These are phyloP conservation scores for Tanytarsus gracilentus DNA, from an alignment of 2,888 invertebrate genomes.

Conservation along the genomic window DNA sequence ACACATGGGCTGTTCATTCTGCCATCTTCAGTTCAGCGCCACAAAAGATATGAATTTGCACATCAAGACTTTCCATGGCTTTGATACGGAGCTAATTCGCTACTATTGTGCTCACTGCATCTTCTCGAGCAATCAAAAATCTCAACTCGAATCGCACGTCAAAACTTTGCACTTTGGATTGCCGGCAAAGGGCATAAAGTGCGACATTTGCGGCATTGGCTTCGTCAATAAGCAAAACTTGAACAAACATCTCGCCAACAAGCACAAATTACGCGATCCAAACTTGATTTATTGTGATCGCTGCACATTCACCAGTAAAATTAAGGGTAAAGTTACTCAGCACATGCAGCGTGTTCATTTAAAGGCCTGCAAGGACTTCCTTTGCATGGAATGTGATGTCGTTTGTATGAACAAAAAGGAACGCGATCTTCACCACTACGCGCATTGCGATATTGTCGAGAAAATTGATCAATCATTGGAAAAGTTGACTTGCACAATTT, in stretches of 20 bases:
- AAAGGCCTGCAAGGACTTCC: background rate
- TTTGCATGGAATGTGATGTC: background rate
- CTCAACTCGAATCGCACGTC: background rate
- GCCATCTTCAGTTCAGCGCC: background rate
- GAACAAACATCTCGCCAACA: background rate
- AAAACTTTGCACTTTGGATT: background rate
- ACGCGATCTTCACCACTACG: background rate
- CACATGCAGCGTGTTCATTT: slow-evolving; percentile 5
- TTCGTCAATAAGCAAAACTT: background rate
- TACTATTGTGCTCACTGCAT: background rate
- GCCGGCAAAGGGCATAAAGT: background rate
- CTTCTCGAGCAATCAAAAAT: background rate
- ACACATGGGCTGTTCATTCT: background rate
- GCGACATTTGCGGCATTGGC: background rate
- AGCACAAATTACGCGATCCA: background rate
- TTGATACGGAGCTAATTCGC: background rate
- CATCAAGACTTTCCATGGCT: background rate
- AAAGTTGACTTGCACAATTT: background rate
- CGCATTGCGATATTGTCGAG: background rate
- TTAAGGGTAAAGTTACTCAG: background rate
- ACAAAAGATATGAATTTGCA: slow-evolving; percentile 2
- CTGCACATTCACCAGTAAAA: background rate
- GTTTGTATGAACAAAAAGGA: slow-evolving; percentile 3
- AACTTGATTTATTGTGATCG: background rate
- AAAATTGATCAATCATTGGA: background rate